A percentile compares a stretch with the other conserved stretches of the same genome.
Conservation (phyloP, 1,140 invertebrate species). For the Brachionus asplanchnoidis region DNA sequence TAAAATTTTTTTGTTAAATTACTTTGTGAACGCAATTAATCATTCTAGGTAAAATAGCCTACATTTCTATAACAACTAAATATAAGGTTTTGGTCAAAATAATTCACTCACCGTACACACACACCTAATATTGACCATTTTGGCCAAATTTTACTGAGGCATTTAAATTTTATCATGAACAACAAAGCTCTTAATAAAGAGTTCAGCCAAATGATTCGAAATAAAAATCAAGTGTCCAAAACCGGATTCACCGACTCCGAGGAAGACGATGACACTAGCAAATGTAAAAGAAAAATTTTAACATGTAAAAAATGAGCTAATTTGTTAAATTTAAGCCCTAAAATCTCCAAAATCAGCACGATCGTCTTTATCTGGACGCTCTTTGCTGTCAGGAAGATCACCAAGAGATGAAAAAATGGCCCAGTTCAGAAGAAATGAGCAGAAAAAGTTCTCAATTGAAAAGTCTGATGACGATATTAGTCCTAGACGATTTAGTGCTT, state of each 20-base stretch:
- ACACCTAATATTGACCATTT: background rate
- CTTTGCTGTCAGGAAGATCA: background rate
- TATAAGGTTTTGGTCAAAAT: background rate
- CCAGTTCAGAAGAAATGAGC: background rate
- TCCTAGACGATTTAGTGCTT: background rate
- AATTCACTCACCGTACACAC: background rate
- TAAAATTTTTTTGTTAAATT: background rate
- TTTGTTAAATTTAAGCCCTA: background rate
- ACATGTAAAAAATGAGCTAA: too few species aligned
- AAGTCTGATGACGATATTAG: background rate
- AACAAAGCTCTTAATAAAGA: slow-evolving; percentile 24
- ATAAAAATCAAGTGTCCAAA: background rate
- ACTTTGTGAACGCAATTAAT: background rate
- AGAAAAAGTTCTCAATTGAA: background rate
- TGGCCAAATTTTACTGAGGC: background rate
- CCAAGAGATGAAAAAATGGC: background rate
- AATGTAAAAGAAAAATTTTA: background rate
- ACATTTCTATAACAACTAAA: background rate
- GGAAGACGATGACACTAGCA: background rate
- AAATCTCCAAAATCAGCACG: slow-evolving; percentile 28
- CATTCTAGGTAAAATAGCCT: background rate
- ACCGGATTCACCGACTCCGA: slow-evolving; percentile 20
- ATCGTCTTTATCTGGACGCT: background rate
- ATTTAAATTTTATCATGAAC: background rate
- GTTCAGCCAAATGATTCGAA: slow-evolving; percentile 3